Evolutionary conservation across 2,888 invertebrate genomes (phyloP).

Genomic region (Drosophila peninsularis): DNA sequence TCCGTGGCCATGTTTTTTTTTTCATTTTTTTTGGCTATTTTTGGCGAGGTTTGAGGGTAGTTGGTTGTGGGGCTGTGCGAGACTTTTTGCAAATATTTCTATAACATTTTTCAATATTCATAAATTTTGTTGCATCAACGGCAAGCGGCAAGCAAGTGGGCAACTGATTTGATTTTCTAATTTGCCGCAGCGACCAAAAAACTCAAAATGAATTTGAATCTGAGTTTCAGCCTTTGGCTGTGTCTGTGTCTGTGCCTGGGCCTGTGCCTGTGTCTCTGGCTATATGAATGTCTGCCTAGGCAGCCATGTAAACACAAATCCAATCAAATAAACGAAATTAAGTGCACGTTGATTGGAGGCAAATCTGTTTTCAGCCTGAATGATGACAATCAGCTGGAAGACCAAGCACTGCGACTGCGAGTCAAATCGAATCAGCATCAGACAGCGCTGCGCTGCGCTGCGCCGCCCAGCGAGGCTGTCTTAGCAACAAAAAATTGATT

Average conservation of each 20-base stretch:
- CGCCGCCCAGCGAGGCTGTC: background rate
- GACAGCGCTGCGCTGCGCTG: constrained; percentile 15
- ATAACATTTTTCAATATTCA: constrained; percentile 79
- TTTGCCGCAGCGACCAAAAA: constrained; percentile 56
- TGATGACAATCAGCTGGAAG: constrained; percentile 74
- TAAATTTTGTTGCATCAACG: constrained; percentile 63
- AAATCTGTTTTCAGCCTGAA: constrained; percentile 80
- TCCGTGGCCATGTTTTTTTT: constrained; percentile 73
- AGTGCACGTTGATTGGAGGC: constrained; percentile 81
- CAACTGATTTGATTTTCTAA: constrained; percentile 77
- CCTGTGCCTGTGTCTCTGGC: constrained; percentile 9
- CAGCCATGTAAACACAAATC: constrained; percentile 80
- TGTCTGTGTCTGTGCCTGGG: constrained; percentile 13
- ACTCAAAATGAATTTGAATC: constrained; percentile 61
- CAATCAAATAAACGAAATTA: constrained; percentile 80
- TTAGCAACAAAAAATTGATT: constrained; percentile 48
- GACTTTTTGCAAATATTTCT: constrained; percentile 62
- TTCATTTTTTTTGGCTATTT: constrained; percentile 31
- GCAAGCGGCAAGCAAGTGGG: constrained; percentile 37
- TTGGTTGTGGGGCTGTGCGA: background rate
- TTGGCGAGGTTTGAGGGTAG: constrained; percentile 37
- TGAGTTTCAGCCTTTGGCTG: constrained; percentile 42
- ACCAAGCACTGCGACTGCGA: constrained; percentile 29
- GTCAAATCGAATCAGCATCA: constrained; percentile 64
- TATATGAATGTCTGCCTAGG: constrained; percentile 45